Evolutionary conservation across 1,140 invertebrate genomes (phyloP), one percentile per base, ranked within the genome.

Genomic region (Portunus trituberculatus): DNA sequence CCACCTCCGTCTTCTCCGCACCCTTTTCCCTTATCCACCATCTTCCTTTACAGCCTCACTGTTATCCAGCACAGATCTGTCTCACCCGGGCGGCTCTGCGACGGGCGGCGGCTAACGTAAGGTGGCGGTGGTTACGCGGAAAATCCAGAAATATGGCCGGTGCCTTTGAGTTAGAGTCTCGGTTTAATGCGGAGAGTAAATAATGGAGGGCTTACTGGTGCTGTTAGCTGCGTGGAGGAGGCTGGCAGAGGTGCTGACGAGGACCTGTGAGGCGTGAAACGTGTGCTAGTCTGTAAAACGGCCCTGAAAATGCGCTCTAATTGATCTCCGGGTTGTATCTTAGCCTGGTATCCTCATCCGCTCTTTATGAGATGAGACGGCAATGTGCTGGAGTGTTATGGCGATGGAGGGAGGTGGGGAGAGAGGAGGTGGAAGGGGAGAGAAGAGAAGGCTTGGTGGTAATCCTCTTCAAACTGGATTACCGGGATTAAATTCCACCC

Each of bases 401-500:
- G 67, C 4, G 67, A n/a, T 2, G 25, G 67, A n/a, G n/a, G n/a
- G 67, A 76, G 67, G 67, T n/a, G 67, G 67, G 25, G 25, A n/a
- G 8, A n/a, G 0, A 76, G 67, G 67, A 76, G 20, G 3, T 0
- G 7, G 25, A 76, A 25, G n/a, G 20, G n/a, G 67, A n/a, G 67
- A 76, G 67, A 76, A 12, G 67, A n/a, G 67, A 76, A 76, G 67
- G n/a, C 67, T 25, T 20, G 20, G 12, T 76, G 67, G n/a, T 76
- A 76, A 76, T 76, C 67, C 67, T 76, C 67, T 25, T 76, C 67
- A 76, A 76, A 76, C 67, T 76, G 67, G 67, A 76, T 76, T 76
- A 76, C 67, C 20, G 6, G 67, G 67, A 76, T 76, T 76, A 76
- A 76, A 76, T 76, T 76, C 67, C 67, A 25, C 67, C 20, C 67